Percentiles rank a stretch among this genome's conserved stretches.
These are phyloP conservation scores for Brachirus orientalis DNA, from an alignment of 2,113 vertebrate species.

Conservation along the genomic window DNA sequence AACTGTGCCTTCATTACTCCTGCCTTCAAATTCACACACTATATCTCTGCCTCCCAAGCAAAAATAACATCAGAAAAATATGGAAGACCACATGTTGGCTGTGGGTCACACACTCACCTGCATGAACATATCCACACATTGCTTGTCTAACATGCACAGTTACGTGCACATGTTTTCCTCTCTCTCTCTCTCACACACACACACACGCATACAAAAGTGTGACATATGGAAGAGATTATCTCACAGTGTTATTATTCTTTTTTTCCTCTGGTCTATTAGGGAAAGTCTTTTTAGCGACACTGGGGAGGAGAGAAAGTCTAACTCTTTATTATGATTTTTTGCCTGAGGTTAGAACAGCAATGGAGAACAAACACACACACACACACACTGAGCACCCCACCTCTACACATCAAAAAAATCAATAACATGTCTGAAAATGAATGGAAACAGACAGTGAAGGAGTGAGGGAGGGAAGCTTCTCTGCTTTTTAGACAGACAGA, in stretches of 20 bases:
- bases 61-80: not conserved
- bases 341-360: slow-evolving; percentile 45
- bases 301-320: slow-evolving; percentile 51
- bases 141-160: slow-evolving; percentile 3
- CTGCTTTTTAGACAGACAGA: slow-evolving; percentile 21
- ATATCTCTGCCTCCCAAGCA: not conserved
- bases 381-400: slow-evolving; percentile 29
- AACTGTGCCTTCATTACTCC: not conserved
- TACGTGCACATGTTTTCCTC: not conserved
- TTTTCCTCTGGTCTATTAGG: slow-evolving; percentile 66
- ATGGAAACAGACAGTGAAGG: slow-evolving; percentile 61
- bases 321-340: slow-evolving; percentile 64
- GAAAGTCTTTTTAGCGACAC: slow-evolving; percentile 59
- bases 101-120: slow-evolving; percentile 35
- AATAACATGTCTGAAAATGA: slow-evolving; percentile 65
- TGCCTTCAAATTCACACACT: not conserved
- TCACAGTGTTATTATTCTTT: slow-evolving; percentile 47
- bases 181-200: not conserved
- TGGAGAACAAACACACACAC: slow-evolving; percentile 18
- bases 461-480: slow-evolving; percentile 36
- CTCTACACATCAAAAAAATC: slow-evolving; percentile 56
- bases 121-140: slow-evolving; percentile 31
- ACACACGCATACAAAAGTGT: slow-evolving; percentile 1
- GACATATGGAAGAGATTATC: slow-evolving; percentile 81
- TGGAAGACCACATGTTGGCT: slow-evolving; percentile 15